A percentile compares a stretch with the other conserved stretches of the same genome.
These are phyloP conservation scores for Planococcus citri DNA, from an alignment of 1,140 invertebrate genomes.

Conservation along the genomic window DNA sequence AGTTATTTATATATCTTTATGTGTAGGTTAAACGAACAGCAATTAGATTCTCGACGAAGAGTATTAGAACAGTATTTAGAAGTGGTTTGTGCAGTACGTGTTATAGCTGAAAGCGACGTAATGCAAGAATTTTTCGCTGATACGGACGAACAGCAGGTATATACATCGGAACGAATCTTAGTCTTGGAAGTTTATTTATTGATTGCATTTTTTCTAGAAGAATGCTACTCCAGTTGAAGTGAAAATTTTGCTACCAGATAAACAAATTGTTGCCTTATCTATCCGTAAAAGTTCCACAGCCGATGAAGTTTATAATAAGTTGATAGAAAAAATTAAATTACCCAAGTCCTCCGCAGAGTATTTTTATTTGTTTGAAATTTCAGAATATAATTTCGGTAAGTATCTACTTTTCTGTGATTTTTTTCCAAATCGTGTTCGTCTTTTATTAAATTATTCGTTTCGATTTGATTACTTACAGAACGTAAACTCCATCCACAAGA, in stretches of 20 bases:
- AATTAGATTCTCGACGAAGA: slow-evolving; percentile 81
- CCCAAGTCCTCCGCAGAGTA: slow-evolving; percentile 68
- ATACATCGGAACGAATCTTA: slow-evolving; percentile 10
- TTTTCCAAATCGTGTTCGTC: not conserved
- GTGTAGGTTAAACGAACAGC: slow-evolving; percentile 77
- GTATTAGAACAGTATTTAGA: slow-evolving; percentile 96
- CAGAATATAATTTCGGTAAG: slow-evolving; percentile 89
- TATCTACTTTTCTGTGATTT: slow-evolving; percentile 24
- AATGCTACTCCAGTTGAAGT: slow-evolving; percentile 81
- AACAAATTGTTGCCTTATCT: slow-evolving; percentile 75
- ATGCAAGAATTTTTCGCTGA: slow-evolving; percentile 96
- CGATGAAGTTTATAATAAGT: slow-evolving; percentile 77
- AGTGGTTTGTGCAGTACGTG: slow-evolving; percentile 93
- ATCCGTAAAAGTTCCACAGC: slow-evolving; percentile 83
- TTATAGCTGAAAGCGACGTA: slow-evolving; percentile 93
- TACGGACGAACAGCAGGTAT: slow-evolving; percentile 62
- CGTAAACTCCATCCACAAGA: slow-evolving; percentile 86
- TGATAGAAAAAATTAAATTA: slow-evolving; percentile 76
- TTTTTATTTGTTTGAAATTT: slow-evolving; percentile 97
- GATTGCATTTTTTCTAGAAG: slow-evolving; percentile 36
- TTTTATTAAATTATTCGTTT: not conserved
- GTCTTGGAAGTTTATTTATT: too few relatives aligned
- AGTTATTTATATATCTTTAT: slow-evolving; percentile 1
- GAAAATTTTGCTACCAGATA: slow-evolving; percentile 62
- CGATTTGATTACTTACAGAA: slow-evolving; percentile 49